A percentile compares a stretch with the other conserved stretches of the same genome.
Evolutionary conservation across 2,888 invertebrate species (phyloP).

Genomic region (Scaptodrosophila latifasciaeformis): DNA sequence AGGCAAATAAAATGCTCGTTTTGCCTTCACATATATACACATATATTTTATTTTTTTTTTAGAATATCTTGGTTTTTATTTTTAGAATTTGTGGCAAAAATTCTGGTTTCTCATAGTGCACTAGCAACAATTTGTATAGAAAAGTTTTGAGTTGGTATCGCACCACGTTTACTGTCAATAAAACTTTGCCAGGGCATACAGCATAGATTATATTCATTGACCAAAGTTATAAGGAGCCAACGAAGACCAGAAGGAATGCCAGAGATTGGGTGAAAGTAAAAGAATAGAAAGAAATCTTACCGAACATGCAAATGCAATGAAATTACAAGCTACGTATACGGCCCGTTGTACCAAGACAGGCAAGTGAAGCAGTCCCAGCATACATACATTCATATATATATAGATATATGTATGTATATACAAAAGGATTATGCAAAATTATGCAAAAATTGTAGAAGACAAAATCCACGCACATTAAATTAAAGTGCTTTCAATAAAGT

Average conservation of each 20-base stretch:
- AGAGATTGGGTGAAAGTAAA: not conserved
- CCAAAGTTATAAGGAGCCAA: constrained; percentile 1
- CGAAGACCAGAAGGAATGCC: not conserved
- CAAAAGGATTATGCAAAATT: constrained; percentile 65
- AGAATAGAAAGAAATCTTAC: constrained; percentile 23
- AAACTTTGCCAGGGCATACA: constrained; percentile 48
- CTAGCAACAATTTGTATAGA: too few species aligned
- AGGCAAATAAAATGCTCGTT: too few species aligned
- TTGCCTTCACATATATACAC: constrained; percentile 23
- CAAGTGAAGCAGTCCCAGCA: constrained; percentile 9
- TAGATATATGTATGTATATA: too few species aligned
- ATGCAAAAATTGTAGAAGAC: constrained; percentile 45
- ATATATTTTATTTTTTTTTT: constrained; percentile 49
- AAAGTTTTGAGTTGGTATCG: constrained; percentile 54
- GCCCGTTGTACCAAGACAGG: constrained; percentile 50
- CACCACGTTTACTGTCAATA: constrained; percentile 65
- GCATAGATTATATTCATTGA: constrained; percentile 39
- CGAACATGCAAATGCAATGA: constrained; percentile 64
- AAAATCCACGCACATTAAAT: constrained; percentile 65
- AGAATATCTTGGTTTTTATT: constrained; percentile 32
- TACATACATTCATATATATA: too few species aligned
- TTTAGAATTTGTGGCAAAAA: constrained; percentile 40
- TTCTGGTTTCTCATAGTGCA: too few species aligned
- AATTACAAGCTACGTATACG: constrained; percentile 64
- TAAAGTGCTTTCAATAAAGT: constrained; percentile 68